Evolutionary conservation across 92 coral and sea anemone species (phyloP).

Genomic region (Porites cylindrica): DNA sequence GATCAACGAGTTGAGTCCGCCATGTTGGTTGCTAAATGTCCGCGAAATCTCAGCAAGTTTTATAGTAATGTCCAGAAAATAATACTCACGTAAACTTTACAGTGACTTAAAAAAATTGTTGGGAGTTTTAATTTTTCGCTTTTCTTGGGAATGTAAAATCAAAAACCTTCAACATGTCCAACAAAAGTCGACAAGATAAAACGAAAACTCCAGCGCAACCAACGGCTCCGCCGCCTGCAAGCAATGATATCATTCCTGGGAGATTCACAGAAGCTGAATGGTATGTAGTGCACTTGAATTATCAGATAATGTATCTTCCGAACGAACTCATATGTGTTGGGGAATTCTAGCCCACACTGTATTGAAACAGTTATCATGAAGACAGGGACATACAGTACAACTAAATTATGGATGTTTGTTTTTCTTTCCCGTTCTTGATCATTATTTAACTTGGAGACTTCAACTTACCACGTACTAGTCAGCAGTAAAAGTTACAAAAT

Average conservation of each 20-base stretch:
- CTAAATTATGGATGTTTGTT: too few relatives aligned
- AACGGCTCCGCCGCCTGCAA: constrained; percentile 84
- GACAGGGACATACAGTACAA: too few relatives aligned
- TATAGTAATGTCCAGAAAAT: not conserved
- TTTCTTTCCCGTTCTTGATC: too few relatives aligned
- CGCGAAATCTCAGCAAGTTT: not conserved
- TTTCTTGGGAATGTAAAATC: not conserved
- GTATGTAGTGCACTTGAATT: constrained; percentile 46
- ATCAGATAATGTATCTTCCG: not conserved
- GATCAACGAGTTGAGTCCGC: constrained; percentile 15
- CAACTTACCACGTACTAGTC: too few relatives aligned
- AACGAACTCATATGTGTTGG: not conserved
- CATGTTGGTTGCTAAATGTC: not conserved
- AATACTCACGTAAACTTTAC: not conserved
- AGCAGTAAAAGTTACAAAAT: too few relatives aligned
- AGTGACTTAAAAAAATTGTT: not conserved
- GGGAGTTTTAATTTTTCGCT: not conserved
- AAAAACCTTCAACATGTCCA: constrained; percentile 66
- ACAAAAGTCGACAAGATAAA: constrained; percentile 96
- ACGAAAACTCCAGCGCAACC: constrained; percentile 94
- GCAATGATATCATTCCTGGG: constrained; percentile 97
- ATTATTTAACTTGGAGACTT: too few relatives aligned
- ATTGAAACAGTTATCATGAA: too few relatives aligned
- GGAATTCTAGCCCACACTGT: not conserved
- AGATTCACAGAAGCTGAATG: constrained; percentile 95